Evolutionary conservation across 1,140 invertebrate species (phyloP).

Genomic region (Penaeus chinensis): DNA sequence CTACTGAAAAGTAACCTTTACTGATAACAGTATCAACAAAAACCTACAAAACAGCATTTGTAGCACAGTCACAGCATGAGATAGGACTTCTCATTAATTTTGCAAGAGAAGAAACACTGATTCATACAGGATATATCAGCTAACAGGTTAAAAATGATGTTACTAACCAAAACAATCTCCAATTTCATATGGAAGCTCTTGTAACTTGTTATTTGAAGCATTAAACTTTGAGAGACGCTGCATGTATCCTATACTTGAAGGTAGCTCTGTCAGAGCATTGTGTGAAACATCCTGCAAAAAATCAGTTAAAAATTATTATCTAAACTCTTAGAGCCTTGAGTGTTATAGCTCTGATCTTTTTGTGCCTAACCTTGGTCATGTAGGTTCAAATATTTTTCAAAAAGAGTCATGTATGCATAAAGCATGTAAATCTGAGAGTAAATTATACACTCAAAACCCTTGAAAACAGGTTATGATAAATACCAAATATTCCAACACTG

Average conservation of each 20-base stretch:
- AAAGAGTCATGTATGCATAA: no score
- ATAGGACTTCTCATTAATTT: no score
- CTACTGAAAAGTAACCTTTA: no score
- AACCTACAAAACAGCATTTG: no score
- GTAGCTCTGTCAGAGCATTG: conserved; percentile 73
- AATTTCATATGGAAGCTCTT: conserved; percentile 73
- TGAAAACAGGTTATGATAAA: neutral
- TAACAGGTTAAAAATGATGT: conserved; percentile 68
- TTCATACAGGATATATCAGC: neutral
- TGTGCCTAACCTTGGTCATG: no score
- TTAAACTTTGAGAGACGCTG: conserved; percentile 73
- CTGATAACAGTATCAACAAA: no score
- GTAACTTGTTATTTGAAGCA: conserved; percentile 74
- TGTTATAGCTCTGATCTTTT: no score
- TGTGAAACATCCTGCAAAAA: conserved; percentile 74
- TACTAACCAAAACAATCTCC: conserved; percentile 60
- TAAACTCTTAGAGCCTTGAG: neutral
- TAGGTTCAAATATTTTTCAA: no score
- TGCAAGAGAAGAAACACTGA: no score
- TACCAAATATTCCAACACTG: conserved; percentile 72
- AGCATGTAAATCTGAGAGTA: no score
- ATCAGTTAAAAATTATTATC: conserved; percentile 7
- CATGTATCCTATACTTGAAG: conserved; percentile 74
- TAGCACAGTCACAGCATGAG: no score
- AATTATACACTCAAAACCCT: neutral